These are phyloP conservation scores for Phocoena sinus DNA, from an alignment of 2,113 vertebrate species.

Conservation along the genomic window DNA sequence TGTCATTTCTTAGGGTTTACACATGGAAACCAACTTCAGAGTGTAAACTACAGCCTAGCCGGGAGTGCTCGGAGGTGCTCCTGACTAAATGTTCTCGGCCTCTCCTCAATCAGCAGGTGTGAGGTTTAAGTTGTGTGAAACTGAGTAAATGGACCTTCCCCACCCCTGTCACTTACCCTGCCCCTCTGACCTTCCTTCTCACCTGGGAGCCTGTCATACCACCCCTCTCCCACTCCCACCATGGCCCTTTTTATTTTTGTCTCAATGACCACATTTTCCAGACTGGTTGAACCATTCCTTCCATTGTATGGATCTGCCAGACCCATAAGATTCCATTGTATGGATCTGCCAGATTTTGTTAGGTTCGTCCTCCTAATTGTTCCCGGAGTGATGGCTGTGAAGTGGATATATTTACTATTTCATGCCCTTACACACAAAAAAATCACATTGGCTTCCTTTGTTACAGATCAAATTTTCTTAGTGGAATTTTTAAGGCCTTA, in stretches of 20 bases:
- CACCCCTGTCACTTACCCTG: background rate
- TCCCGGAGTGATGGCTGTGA: background rate
- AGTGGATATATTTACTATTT: background rate
- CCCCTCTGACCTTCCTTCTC: background rate
- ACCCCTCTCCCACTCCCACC: fast-evolving
- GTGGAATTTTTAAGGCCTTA: background rate
- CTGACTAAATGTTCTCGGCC: too few relatives aligned
- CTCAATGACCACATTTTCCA: background rate
- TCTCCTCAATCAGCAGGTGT: background rate
- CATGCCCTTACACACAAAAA: background rate
- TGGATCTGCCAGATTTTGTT: too few relatives aligned
- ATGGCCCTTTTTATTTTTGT: background rate
- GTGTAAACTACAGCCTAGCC: too few relatives aligned
- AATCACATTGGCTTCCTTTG: background rate
- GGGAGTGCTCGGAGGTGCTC: fast-evolving
- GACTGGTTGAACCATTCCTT: background rate
- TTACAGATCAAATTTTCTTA: background rate
- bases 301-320: too few relatives aligned
- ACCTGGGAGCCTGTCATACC: background rate
- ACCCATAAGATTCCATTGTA: too few relatives aligned
- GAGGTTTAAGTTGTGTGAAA: background rate
- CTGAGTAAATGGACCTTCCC: background rate
- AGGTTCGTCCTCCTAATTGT: background rate
- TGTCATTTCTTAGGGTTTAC: background rate
- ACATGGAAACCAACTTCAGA: background rate